Percentiles rank a stretch among this genome's conserved stretches.
These are phyloP conservation scores for Phragmatobia fuliginosa DNA, from an alignment of 2,888 invertebrate species.

Conservation along the genomic window DNA sequence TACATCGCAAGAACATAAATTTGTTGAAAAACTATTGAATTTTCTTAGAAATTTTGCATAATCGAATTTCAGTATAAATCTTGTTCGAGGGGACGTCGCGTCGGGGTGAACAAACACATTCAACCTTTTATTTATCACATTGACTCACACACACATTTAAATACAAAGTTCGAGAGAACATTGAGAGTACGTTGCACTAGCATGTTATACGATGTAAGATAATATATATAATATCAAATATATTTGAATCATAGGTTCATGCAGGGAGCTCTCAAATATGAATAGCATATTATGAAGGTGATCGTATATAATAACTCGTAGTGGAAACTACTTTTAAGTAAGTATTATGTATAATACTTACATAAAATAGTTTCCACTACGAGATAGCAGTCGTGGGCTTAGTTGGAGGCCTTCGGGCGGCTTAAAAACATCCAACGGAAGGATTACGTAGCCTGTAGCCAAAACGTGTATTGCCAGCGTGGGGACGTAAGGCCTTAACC, in stretches of 20 bases:
- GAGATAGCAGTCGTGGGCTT: too few species aligned
- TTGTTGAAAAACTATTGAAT: slow-evolving; percentile 19
- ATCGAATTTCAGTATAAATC: slow-evolving; percentile 25
- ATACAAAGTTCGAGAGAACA: slow-evolving; percentile 35
- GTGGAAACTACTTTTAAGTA: not conserved
- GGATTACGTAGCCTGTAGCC: too few species aligned
- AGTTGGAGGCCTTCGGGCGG: too few species aligned
- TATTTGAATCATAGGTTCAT: not conserved
- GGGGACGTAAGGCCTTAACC: too few species aligned
- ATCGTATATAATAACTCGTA: not conserved
- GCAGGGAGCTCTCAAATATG: not conserved
- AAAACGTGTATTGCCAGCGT: too few species aligned
- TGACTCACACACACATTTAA: slow-evolving; percentile 33
- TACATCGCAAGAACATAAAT: slow-evolving; percentile 12
- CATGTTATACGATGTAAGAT: slow-evolving; percentile 22
- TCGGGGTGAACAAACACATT: slow-evolving; percentile 41
- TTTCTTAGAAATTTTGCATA: slow-evolving; percentile 20
- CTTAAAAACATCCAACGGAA: too few species aligned
- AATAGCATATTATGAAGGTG: not conserved
- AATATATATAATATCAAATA: slow-evolving; percentile 11
- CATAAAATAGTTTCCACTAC: too few species aligned
- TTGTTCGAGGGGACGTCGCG: slow-evolving; percentile 22
- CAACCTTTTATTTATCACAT: slow-evolving; percentile 34
- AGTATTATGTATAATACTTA: too few species aligned
- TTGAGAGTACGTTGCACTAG: slow-evolving; percentile 16